These are phyloP conservation scores for Chionis minor DNA, from an alignment of 2,113 vertebrate species.

Conservation along the genomic window DNA sequence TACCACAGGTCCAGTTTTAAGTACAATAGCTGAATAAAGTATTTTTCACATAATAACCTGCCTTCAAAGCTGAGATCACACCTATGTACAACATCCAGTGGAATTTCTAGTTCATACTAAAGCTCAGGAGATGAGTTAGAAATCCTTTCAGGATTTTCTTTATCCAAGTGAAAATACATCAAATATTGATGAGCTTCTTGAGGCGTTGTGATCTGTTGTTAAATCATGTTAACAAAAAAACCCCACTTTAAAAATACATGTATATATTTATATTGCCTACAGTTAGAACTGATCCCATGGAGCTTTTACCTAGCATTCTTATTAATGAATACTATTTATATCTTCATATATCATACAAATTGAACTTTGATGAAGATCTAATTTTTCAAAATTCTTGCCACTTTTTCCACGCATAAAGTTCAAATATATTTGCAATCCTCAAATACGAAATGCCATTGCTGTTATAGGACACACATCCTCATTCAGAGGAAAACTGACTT, in stretches of 20 bases:
- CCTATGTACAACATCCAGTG: not conserved
- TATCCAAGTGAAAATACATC: not conserved
- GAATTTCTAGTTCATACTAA: not conserved
- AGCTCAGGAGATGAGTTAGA: not conserved
- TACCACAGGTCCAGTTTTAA: not conserved
- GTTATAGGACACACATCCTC: not conserved
- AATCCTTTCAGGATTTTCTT: not conserved
- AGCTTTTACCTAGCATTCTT: not conserved
- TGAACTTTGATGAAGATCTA: not conserved
- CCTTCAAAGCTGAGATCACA: not conserved
- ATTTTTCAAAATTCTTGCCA: not conserved
- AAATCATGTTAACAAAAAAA: not conserved
- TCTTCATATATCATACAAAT: not conserved
- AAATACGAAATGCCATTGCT: not conserved
- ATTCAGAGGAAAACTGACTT: not conserved
- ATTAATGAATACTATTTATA: not conserved
- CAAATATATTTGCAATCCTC: not conserved
- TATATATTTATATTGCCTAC: not conserved
- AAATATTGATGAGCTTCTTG: not conserved
- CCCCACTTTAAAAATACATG: not conserved
- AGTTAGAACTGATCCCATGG: not conserved
- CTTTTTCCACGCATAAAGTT: not conserved
- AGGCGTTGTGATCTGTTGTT: not conserved
- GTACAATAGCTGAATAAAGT: not conserved
- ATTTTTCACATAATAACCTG: not conserved